Conservation (phyloP, 2,797 vertebrate species). For the Macroramphosus scolopax region DNA sequence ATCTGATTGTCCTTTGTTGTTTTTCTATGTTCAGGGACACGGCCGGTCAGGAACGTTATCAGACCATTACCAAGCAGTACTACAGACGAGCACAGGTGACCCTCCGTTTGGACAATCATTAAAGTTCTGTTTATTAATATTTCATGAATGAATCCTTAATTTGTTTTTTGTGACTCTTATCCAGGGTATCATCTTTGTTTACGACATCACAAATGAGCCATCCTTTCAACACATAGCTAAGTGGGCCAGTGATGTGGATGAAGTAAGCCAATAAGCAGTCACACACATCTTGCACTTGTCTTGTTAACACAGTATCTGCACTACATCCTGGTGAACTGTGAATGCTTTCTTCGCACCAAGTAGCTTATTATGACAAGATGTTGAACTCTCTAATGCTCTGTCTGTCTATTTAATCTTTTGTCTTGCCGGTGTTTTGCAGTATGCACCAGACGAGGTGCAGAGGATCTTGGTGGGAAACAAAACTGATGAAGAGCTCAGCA, state of each 20-base stretch:
- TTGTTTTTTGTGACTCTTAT: conserved; percentile 8
- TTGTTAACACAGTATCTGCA: conserved; percentile 9
- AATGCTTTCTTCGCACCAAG: background rate
- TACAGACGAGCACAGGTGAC: conserved; percentile 91
- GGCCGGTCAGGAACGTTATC: conserved; percentile 94
- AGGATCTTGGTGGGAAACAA: conserved; percentile 93
- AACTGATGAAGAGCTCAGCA: conserved; percentile 84
- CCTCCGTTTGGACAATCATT: background rate
- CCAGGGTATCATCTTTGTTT: conserved; percentile 91
- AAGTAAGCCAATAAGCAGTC: conserved; percentile 75
- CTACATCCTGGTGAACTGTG: background rate
- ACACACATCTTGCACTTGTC: background rate
- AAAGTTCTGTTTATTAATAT: background rate
- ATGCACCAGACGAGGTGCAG: conserved; percentile 83
- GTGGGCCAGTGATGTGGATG: conserved; percentile 93
- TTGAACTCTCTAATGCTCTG: background rate
- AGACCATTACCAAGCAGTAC: conserved; percentile 96
- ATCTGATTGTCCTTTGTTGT: background rate
- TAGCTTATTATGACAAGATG: no score
- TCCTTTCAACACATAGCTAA: conserved; percentile 94
- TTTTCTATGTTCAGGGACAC: conserved; percentile 84
- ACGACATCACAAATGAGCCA: conserved; percentile 86
- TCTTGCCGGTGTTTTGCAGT: conserved; percentile 66
- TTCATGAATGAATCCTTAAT: conserved; percentile 1
- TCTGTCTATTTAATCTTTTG: background rate